Base-by-base conservation (phyloP, 2,888 invertebrate genomes). In the Xanthorhoe designata region DNA sequence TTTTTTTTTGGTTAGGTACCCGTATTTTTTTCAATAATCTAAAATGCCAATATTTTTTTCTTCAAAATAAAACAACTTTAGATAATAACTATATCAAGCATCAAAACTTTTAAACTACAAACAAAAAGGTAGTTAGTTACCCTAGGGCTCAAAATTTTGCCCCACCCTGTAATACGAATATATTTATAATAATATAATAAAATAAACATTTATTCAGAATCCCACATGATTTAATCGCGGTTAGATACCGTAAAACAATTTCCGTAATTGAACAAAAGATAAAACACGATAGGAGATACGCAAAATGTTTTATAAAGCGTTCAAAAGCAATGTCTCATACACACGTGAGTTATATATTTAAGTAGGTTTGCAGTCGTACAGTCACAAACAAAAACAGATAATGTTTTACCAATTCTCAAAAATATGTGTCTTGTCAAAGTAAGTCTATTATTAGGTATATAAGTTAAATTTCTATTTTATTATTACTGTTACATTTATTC, bases 221-320 rank as follows among this genome's bases (percentile, higher is more conserved):
- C 38, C 38, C 38, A 47, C 17, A 15, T 6, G 13, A 15, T 47
- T 69, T 73, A 71, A 72, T 54, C 56, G 17, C 57, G 70, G 68
- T 72, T 72, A 70, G 61, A 53, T 66, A 61, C 65, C 74, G 70
- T 64, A 71, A 77, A 76, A 77, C 80, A 79, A 78, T 79, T 79
- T 79, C 68, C 71, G 78, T 80, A 78, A 81, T 84, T 79, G 78
- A 76, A 77, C 77, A 74, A 74, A 78, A 75, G 75, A 79, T 72
- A 78, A 74, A 81, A 78, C 69, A 73, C 71, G 64, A 72, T 77
- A 78, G 71, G 67, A 66, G 73, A 75, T 70, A 73, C 66, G 66
- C 59, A 66, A 73, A 73, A 64, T 64, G 61, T 70, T 76, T 75
- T 66, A 69, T 67, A 69, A 75, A 42, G 70, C 71, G 68, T 60